Evolutionary conservation across 1,140 invertebrate genomes (phyloP), one percentile per base, ranked within the genome.

Genomic region (Drosophila pachea): DNA sequence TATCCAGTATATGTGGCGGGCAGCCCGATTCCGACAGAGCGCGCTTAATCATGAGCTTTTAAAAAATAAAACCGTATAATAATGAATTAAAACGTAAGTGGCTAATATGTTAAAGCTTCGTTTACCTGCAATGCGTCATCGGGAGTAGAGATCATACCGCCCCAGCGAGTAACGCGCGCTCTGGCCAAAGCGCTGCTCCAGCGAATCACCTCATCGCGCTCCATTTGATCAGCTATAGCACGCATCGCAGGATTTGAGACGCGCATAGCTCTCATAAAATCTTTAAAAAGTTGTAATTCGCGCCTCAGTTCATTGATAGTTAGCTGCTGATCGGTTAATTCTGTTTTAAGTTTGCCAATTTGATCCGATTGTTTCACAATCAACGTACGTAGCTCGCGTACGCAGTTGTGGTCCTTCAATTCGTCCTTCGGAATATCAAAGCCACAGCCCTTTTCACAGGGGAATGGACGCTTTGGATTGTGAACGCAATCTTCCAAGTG

Each of bases 371-470:
- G 96, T 29, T 94, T 94, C 49, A 95, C 93, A 56, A 98, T 95
- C n/a, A 97, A 88, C 7, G 93, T 92, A 55, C 97, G 92, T 2
- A 99, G 90, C 90, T 98, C 97, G 69, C 94, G 91, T 5, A 98
- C 94, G 89, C 97, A 99, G 86, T 98, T 98, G 86, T 99, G 97
- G 76, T 97, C 95, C 36, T 96, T 95, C 0, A 98, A 89, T 90
- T 98, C 97, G 91, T 98, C 97, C 91, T 98, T 98, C 29, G 97
- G 97, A 78, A 98, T 96, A 54, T 98, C 94, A 22, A 98, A 91
- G 42, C 96, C 97, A 89, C 97, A 99, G 5, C 97, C 97, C 84
- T 95, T 94, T 76, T 98, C 96, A 90, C 97, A 99, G 29, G 94
- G 93, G 68, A 97, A 94, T 12, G 97, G 97, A 88, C 96, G 93